A percentile compares a stretch with the other conserved stretches of the same genome.
Conservation (phyloP, 2,113 vertebrate genomes). For the Sprattus sprattus region DNA sequence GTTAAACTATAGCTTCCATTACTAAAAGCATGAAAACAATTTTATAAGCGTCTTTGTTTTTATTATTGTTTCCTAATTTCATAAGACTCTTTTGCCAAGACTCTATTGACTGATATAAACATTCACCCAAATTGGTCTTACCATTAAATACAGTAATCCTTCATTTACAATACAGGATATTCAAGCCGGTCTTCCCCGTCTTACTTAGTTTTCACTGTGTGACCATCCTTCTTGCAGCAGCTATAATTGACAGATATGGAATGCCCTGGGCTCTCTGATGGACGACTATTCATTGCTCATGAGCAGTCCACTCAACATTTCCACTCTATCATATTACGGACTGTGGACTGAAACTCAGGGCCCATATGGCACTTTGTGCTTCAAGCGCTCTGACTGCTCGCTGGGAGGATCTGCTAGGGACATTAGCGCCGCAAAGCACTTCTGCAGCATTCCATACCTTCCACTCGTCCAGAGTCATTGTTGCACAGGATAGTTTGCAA, state of each 20-base stretch:
- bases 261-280: background rate
- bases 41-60: background rate
- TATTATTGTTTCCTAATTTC: background rate
- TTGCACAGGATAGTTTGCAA: conserved; percentile 38
- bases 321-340: background rate
- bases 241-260: background rate
- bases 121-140: background rate
- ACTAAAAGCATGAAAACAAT: background rate
- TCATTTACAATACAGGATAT: background rate
- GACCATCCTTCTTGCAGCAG: background rate
- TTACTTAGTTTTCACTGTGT: background rate
- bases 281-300: background rate
- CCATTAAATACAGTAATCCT: background rate
- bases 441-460: conserved; percentile 48
- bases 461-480: conserved; percentile 28
- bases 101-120: background rate
- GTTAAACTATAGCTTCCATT: background rate
- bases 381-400: too few species aligned
- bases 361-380: background rate
- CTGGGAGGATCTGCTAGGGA: conserved; percentile 51
- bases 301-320: background rate
- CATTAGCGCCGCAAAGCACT: conserved; percentile 58
- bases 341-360: background rate
- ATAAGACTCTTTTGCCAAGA: background rate
- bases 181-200: background rate